A percentile compares a stretch with the other conserved stretches of the same genome.
These are phyloP conservation scores for Paraescarpia echinospica DNA, from an alignment of 1,140 invertebrate species.

Conservation along the genomic window DNA sequence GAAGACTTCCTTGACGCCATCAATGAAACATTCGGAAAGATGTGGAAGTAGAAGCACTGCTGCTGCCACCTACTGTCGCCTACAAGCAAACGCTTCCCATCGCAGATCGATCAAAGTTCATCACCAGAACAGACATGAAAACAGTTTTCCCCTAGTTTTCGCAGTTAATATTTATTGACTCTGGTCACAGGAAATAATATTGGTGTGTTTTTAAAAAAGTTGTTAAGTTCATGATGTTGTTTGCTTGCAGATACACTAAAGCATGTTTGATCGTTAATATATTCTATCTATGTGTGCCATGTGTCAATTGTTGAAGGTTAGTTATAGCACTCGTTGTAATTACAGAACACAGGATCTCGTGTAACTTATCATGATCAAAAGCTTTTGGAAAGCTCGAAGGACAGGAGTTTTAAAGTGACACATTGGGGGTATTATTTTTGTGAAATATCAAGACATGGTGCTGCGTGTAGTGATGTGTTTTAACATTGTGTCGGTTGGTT, in stretches of 20 bases:
- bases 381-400: not conserved
- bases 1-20: conserved; percentile 58
- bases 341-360: not conserved
- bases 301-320: not conserved
- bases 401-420: not conserved
- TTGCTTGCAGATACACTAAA: not conserved
- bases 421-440: not conserved
- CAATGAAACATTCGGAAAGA: conserved; percentile 36
- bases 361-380: not conserved
- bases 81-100: not conserved
- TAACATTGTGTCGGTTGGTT: not conserved
- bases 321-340: not conserved
- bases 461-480: not conserved
- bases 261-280: not conserved
- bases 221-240: not conserved
- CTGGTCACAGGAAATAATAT: not conserved
- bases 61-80: not conserved
- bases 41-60: conserved; percentile 15
- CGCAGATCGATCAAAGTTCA: not conserved
- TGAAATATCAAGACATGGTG: not conserved
- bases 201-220: not conserved
- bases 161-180: not conserved
- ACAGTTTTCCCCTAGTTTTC: not conserved
- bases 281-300: not conserved
- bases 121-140: not conserved